Evolutionary conservation across 2,888 invertebrate species (phyloP), one percentile per base, ranked within the genome.

Genomic region (Agrochola lychnidis): DNA sequence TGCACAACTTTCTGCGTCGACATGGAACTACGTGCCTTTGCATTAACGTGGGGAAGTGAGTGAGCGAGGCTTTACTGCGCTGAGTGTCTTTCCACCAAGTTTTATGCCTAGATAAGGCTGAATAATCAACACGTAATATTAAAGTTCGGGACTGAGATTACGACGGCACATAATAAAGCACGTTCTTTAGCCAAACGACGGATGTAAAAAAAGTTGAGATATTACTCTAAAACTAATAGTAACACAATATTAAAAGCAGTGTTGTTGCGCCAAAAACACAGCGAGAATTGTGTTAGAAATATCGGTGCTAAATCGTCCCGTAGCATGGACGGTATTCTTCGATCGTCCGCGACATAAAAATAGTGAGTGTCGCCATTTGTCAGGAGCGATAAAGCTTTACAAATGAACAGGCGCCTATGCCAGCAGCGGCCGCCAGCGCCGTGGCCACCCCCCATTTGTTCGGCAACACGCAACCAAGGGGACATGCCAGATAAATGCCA

Each of bases 1-100:
- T 94, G 93, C 95, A 94, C 94, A 96, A 96, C 94, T 96, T 95
- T 96, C 95, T 94, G 94, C 94, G 93, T 92, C 93, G 95, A 94
- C 95, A 94, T 94, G 93, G 91, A 95, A 94, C 95, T 95, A 95
- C 96, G 96, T 95, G 96, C 95, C 94, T 94, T 93, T 94, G 96
- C 95, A 96, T 96, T 96, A 96, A 95, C 94, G 94, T 92, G 90
- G 92, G 87, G 92, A 93, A 94, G 94, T 94, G 93, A 94, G 94
- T 94, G 93, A 92, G 93, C 91, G 93, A 92, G 91, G 92, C 93
- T 94, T 94, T 93, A 93, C 93, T 84, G 91, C 91, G 92, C 91
- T 90, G 92, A 95, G 94, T 95, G 93, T 95, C 94, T 95, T 94
- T 91, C 91, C 88, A 90, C 91, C 91, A 94, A 95, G 94, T 96